phyloP scores from a whole-genome alignment of 1,140 invertebrate genomes.

The Drosophila kanapiae region DNA sequence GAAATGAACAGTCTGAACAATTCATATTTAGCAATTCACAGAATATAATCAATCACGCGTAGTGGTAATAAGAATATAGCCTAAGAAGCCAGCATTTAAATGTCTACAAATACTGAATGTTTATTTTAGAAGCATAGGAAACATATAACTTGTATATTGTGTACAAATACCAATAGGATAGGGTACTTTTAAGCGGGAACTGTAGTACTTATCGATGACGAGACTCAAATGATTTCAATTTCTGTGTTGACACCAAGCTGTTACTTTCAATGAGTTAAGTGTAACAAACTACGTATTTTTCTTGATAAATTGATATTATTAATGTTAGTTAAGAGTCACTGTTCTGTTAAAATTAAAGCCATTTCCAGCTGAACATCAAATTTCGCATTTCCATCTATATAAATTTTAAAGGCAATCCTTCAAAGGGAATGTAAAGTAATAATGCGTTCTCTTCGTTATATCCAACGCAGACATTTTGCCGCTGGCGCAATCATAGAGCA shows the following conservation, averaged over 20 bases:
- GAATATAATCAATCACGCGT: constrained; percentile 47
- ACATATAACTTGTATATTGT: constrained; percentile 20
- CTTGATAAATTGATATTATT: not conserved
- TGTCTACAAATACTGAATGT: constrained; percentile 16
- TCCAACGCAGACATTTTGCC: not conserved
- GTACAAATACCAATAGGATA: constrained; percentile 24
- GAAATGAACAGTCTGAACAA: constrained; percentile 69
- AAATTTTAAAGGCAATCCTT: not conserved
- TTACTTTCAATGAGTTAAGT: not conserved
- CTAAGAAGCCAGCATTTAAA: constrained; percentile 61
- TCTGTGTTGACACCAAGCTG: not conserved
- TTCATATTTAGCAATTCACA: constrained; percentile 53
- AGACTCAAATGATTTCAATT: constrained; percentile 5
- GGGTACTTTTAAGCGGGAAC: constrained; percentile 11
- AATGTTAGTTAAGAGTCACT: not conserved
- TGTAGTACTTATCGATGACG: constrained; percentile 10
- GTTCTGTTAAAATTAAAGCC: not conserved
- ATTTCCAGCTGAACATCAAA: not conserved
- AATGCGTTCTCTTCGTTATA: not conserved
- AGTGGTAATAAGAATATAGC: constrained; percentile 30
- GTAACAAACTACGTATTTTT: not conserved
- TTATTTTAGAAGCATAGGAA: constrained; percentile 3
- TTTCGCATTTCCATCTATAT: not conserved
- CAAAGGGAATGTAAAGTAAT: not conserved
- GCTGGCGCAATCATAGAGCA: constrained; percentile 1